A percentile compares a stretch with the other conserved stretches of the same genome.
Evolutionary conservation across 2,888 invertebrate genomes (phyloP).

Genomic region (Ormia ochracea): DNA sequence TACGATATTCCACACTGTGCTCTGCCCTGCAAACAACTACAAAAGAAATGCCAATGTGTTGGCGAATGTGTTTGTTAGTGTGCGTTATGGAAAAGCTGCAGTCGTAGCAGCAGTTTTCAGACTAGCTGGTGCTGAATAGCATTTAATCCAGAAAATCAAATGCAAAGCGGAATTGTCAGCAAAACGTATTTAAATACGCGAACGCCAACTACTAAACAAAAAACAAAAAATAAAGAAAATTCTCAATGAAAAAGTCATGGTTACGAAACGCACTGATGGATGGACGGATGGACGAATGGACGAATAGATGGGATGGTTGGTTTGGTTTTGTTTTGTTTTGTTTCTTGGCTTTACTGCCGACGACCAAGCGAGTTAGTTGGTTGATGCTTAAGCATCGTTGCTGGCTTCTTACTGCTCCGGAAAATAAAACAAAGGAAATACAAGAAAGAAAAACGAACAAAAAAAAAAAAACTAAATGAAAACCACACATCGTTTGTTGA

Average conservation of each 20-base stretch:
- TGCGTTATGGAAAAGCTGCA: background rate
- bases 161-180: constrained; percentile 48
- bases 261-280: constrained; percentile 2
- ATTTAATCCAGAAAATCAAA: constrained; percentile 63
- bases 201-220: constrained; percentile 43
- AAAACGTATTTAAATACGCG: constrained; percentile 51
- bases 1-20: constrained; percentile 58
- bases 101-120: constrained; percentile 1
- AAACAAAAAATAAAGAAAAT: constrained; percentile 27
- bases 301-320: constrained; percentile 38
- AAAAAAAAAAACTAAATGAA: constrained; percentile 65
- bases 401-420: constrained; percentile 18
- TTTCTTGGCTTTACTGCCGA: too few relatives aligned
- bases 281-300: constrained; percentile 37
- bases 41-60: background rate
- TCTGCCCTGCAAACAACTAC: constrained; percentile 31
- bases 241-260: constrained; percentile 27
- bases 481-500: constrained; percentile 66
- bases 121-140: constrained; percentile 38
- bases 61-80: background rate
- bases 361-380: background rate
- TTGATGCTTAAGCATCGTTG: constrained; percentile 26
- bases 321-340: background rate
- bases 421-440: constrained; percentile 27
- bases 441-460: constrained; percentile 14